Evolutionary conservation across 1,140 invertebrate genomes (phyloP), one percentile per base, ranked within the genome.

Genomic region (Nephila pilipes): DNA sequence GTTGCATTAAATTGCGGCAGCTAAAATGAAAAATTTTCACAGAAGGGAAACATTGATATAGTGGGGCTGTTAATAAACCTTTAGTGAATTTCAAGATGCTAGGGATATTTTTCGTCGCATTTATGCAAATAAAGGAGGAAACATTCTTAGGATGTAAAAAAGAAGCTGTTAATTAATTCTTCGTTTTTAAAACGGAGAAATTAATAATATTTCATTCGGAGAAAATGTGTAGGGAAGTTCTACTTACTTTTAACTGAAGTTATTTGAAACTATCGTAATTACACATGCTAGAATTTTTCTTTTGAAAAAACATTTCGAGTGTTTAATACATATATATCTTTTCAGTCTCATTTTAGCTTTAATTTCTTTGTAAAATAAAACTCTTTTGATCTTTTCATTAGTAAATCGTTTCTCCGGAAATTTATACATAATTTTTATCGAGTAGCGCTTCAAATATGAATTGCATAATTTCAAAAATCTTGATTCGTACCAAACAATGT

Each of bases 111-210:
- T 85, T 60, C 83, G 54, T 20, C 83, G 83, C 83, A 60, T 85
- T 85, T 20, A 85, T 58, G 29, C 25, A 36, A 57, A 16, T 58
- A 60, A 58, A 32, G n/a, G 55, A 85, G 55, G 55, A 18, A 29
- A 25, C 16, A 81, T 38, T 55, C 60, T 58, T 54, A 6, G 60
- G 60, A 85, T 32, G 4, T 16, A 57, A 85, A 60, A 85, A 32
- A 18, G 32, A 57, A 22, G n/a, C 32, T 58, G 55, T 85, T 85
- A 85, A 85, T 85, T 85, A 85, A 57, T 58, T 85, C 83, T 38
- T 32, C 55, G 36, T 20, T 57, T 58, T 58, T 32, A 16, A 55
- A 22, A 22, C n/a, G 18, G 55, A 18, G 20, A 58, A 85, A 58
- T 29, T n/a, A 58, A 18, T 60, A 29, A 85, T 29, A 85, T 18